Evolutionary conservation across 2,113 vertebrate genomes (phyloP).

Genomic region (Oenanthe oenanthe): DNA sequence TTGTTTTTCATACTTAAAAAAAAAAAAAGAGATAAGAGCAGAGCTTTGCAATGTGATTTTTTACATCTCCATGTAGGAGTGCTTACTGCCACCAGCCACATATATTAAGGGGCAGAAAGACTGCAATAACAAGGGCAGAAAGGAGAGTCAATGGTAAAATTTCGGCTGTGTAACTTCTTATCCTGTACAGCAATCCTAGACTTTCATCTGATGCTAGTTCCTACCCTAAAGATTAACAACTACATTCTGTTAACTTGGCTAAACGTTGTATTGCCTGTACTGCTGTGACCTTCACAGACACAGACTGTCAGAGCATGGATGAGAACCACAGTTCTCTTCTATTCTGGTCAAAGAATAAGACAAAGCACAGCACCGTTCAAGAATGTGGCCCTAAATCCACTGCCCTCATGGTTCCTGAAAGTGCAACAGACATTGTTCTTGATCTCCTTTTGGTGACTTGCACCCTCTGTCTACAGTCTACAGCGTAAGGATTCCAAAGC

Average conservation of each 20-base stretch:
- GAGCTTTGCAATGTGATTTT: not conserved
- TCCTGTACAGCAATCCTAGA: not conserved
- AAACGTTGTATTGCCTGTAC: not conserved
- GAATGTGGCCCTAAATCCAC: not conserved
- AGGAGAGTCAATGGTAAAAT: not conserved
- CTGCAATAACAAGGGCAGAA: not conserved
- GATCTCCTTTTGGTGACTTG: not conserved
- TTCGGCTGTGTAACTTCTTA: not conserved
- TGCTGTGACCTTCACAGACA: not conserved
- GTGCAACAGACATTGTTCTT: not conserved
- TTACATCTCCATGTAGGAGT: not conserved
- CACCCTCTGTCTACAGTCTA: not conserved
- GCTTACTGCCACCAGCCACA: not conserved
- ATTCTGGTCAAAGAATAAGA: not conserved
- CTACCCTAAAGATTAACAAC: not conserved
- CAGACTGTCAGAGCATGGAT: not conserved
- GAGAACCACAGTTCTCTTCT: not conserved
- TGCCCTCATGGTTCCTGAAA: not conserved
- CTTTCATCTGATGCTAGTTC: not conserved
- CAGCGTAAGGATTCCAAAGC: not conserved
- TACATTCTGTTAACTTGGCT: not conserved
- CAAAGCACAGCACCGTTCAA: not conserved
- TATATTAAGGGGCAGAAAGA: not conserved
- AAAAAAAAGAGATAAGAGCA: fast-evolving
- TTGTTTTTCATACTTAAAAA: not conserved